A percentile compares a stretch with the other conserved stretches of the same genome.
These are phyloP conservation scores for Trichomycterus rosablanca DNA, from an alignment of 2,113 vertebrate genomes.

Conservation along the genomic window DNA sequence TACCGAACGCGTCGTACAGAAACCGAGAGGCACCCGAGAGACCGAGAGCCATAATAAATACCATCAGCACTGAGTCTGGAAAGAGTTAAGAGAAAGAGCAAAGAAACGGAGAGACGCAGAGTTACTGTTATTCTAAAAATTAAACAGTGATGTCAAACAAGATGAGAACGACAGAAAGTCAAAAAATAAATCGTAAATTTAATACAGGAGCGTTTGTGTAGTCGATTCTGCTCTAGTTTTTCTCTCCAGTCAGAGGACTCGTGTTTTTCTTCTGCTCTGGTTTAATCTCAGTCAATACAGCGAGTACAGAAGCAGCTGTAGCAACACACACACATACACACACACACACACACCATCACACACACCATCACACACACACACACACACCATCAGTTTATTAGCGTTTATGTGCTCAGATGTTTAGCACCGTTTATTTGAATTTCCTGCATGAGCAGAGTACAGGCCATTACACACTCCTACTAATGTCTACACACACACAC, in stretches of 20 bases:
- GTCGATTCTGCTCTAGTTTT: no score
- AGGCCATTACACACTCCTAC: conserved; percentile 37
- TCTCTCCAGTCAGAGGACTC: no score
- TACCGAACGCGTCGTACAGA: not conserved
- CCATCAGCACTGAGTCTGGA: not conserved
- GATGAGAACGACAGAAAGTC: not conserved
- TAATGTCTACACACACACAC: conserved; percentile 9
- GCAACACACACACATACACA: not conserved
- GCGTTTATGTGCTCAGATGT: conserved; percentile 46
- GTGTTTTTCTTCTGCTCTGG: no score
- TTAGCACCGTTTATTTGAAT: conserved; percentile 59
- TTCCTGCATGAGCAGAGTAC: conserved; percentile 43
- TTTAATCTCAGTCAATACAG: not conserved
- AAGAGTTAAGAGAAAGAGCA: not conserved
- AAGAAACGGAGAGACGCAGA: no score
- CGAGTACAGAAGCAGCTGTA: not conserved
- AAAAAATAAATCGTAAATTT: not conserved
- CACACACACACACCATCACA: not conserved
- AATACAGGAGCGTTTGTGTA: not conserved
- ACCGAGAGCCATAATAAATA: not conserved
- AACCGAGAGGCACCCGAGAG: not conserved
- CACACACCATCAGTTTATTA: conserved; percentile 44
- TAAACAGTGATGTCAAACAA: not conserved
- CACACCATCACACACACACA: conserved; percentile 16
- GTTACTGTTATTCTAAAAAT: no score